These are phyloP conservation scores for Conopomorpha cramerella DNA, from an alignment of 1,140 invertebrate species.

Conservation along the genomic window DNA sequence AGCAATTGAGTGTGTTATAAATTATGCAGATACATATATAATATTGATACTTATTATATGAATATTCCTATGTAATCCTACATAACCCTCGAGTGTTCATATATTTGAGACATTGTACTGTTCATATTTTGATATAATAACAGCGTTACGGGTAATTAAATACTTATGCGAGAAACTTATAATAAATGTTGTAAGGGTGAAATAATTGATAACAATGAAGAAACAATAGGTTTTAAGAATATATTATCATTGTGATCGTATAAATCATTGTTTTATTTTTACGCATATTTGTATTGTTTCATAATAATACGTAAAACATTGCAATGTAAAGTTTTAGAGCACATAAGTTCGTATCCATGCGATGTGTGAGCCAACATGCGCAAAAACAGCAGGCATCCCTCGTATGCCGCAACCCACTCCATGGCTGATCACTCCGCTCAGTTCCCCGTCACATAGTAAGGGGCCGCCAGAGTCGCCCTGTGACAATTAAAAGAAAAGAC, in stretches of 20 bases:
- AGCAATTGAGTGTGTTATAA: no score
- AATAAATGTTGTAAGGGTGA: no score
- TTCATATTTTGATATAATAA: no score
- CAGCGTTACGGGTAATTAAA: no score
- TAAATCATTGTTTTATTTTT: background rate
- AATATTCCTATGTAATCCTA: no score
- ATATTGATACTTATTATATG: no score
- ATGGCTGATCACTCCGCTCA: constrained; percentile 68
- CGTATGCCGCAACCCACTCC: constrained; percentile 66
- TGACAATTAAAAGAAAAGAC: constrained; percentile 4
- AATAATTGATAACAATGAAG: no score
- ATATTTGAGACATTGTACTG: no score
- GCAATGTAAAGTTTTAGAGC: background rate
- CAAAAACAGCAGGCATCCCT: constrained; percentile 68
- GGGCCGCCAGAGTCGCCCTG: constrained; percentile 76
- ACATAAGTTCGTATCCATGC: constrained; percentile 22
- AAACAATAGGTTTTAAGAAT: no score
- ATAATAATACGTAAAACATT: background rate
- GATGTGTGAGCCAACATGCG: constrained; percentile 51
- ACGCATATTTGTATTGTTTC: background rate
- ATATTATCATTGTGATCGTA: background rate
- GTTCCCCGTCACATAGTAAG: constrained; percentile 62
- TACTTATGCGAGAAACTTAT: no score
- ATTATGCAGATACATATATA: no score
- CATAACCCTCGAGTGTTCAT: no score